These are phyloP conservation scores for Pseudomyrmex gracilis DNA, from an alignment of 1,140 invertebrate species.

Conservation along the genomic window DNA sequence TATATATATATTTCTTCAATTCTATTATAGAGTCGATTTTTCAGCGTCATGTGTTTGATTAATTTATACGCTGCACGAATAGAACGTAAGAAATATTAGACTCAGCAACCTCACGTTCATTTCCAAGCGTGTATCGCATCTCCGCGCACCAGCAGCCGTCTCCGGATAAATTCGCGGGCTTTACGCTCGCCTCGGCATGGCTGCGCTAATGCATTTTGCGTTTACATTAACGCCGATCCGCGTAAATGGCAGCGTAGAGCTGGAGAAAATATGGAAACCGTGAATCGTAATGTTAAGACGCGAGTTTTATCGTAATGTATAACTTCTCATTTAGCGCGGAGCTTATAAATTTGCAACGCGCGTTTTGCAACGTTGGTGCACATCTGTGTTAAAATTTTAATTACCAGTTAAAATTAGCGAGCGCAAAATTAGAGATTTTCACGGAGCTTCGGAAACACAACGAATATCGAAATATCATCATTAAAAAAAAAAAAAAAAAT, in stretches of 20 bases:
- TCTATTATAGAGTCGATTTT: neutral
- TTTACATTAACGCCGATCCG: constrained; percentile 58
- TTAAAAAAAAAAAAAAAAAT: constrained; percentile 4
- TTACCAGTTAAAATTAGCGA: too few relatives aligned
- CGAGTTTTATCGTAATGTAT: constrained; percentile 24
- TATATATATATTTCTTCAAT: too few relatives aligned
- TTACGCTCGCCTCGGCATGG: constrained; percentile 28
- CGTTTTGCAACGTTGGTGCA: neutral
- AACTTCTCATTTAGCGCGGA: constrained; percentile 8
- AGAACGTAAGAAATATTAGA: constrained; percentile 14
- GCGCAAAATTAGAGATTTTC: too few relatives aligned
- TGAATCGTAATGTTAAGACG: constrained; percentile 46
- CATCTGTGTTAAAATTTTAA: too few relatives aligned
- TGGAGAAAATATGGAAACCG: constrained; percentile 47
- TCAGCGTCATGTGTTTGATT: neutral
- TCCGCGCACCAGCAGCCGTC: constrained; percentile 1
- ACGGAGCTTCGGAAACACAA: too few relatives aligned
- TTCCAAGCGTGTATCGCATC: constrained; percentile 29
- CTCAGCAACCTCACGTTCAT: constrained; percentile 33
- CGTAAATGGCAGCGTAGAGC: constrained; percentile 48
- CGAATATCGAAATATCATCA: too few relatives aligned
- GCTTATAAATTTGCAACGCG: constrained; percentile 13
- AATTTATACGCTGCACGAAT: neutral
- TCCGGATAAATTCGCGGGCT: constrained; percentile 52
- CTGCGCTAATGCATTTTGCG: constrained; percentile 55